phyloP scores from a whole-genome alignment of 2,113 vertebrate genomes.

The Ascaphus truei region DNA sequence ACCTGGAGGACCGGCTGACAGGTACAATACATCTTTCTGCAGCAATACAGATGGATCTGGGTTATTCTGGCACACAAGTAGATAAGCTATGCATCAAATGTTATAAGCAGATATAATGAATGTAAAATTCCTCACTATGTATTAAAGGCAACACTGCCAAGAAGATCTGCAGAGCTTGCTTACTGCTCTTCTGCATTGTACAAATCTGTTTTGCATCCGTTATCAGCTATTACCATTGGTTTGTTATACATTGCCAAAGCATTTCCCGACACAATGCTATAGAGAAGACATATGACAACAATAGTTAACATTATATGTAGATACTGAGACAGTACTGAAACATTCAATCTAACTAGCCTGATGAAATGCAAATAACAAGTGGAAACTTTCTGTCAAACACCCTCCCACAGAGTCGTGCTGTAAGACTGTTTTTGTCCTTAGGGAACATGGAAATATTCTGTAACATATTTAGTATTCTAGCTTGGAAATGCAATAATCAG shows the following conservation, averaged over 20 bases:
- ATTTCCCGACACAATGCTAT: not conserved
- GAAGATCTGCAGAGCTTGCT: not conserved
- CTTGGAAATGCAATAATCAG: not conserved
- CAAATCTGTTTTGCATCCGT: not conserved
- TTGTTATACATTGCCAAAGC: not conserved
- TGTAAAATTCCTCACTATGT: not conserved
- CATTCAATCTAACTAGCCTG: not conserved
- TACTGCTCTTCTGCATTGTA: not conserved
- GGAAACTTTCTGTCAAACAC: not conserved
- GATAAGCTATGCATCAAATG: slow-evolving; percentile 31
- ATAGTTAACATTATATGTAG: slow-evolving; percentile 5
- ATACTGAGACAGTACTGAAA: not conserved
- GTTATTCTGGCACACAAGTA: slow-evolving; percentile 36
- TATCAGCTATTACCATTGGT: slow-evolving; percentile 6
- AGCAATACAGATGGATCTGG: slow-evolving; percentile 35
- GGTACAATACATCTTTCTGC: slow-evolving; percentile 68
- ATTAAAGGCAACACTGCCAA: slow-evolving; percentile 1
- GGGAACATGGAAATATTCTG: not conserved
- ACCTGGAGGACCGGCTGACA: slow-evolving; percentile 91
- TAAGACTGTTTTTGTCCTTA: not conserved
- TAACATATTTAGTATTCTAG: not conserved
- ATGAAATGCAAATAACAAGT: not conserved
- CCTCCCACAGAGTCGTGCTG: not conserved
- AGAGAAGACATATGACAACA: slow-evolving; percentile 6
- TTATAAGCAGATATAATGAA: slow-evolving; percentile 26